Evolutionary conservation across 92 coral and sea anemone species (phyloP), one percentile per base, ranked within the genome.

Genomic region (Ricordea florida): DNA sequence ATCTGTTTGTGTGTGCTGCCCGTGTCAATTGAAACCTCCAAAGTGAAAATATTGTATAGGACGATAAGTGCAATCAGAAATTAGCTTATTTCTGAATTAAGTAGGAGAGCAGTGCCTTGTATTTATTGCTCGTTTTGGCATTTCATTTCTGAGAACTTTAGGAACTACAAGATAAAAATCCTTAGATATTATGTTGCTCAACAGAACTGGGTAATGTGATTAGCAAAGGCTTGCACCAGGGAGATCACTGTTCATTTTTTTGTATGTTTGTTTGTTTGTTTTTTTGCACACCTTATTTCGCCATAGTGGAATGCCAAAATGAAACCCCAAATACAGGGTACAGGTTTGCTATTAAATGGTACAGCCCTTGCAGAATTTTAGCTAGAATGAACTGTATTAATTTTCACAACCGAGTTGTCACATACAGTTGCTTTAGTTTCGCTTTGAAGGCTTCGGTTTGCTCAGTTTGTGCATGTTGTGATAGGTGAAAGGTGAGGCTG

Each of bases 401-500:
- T n/a, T n/a, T n/a, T n/a, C n/a, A n/a, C n/a, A n/a, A n/a, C n/a
- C n/a, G n/a, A n/a, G n/a, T n/a, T n/a, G n/a, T n/a, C n/a, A n/a
- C n/a, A n/a, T n/a, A 45, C 20, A 23, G 26, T 8, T 5, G 32
- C 29, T 2, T 18, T 4, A 14, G 18, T 35, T 9, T 15, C 43
- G 26, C 16, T 36, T 15, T 9, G 11, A 41, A 21, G 10, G 60
- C n/a, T 55, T 14, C 10, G n/a, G 49, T 62, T 29, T 14, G 9
- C 32, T 64, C 24, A 8, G 10, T 30, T 68, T 35, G 6, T 15
- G 29, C 16, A n/a, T n/a, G n/a, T 49, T 20, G 48, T 25, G 23
- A 37, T 81, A 94, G 98, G 90, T 94, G 40, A 94, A 83, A 58
- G 98, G 98, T 1, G 98, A 94, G 56, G 98, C 98, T 2, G 92